Evolutionary conservation across 2,113 vertebrate genomes (phyloP).

Genomic region (Symphodus melops): DNA sequence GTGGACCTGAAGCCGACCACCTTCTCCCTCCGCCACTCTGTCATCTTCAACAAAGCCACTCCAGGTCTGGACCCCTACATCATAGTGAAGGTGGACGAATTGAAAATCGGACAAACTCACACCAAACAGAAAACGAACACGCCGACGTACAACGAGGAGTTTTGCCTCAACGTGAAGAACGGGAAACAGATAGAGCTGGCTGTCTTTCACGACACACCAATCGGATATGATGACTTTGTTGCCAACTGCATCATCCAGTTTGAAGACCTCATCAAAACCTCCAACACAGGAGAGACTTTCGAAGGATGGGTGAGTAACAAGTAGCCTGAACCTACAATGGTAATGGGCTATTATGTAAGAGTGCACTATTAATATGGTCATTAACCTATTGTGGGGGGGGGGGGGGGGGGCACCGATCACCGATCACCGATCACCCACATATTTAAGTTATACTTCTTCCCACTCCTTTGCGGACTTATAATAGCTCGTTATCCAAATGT

Average conservation of each 20-base stretch:
- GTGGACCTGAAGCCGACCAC: constrained; percentile 93
- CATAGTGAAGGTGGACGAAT: constrained; percentile 94
- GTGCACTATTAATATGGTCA: background rate
- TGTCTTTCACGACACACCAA: constrained; percentile 95
- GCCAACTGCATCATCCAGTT: constrained; percentile 94
- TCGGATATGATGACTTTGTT: constrained; percentile 98
- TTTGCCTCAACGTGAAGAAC: constrained; percentile 88
- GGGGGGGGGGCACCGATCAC: too few species aligned
- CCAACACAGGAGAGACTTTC: constrained; percentile 87
- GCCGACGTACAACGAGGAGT: constrained; percentile 97
- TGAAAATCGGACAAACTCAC: constrained; percentile 92
- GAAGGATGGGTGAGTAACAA: constrained; percentile 94
- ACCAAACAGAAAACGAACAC: constrained; percentile 95
- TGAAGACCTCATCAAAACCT: constrained; percentile 88
- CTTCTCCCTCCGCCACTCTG: constrained; percentile 90
- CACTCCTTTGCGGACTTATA: too few species aligned
- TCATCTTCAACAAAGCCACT: constrained; percentile 90
- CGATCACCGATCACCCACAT: too few species aligned
- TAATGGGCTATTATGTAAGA: background rate
- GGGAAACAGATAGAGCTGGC: constrained; percentile 91
- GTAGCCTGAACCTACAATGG: background rate
- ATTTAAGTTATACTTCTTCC: too few species aligned
- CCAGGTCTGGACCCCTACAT: constrained; percentile 92
- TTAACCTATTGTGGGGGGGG: too few species aligned
- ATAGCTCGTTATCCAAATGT: too few species aligned